Evolutionary conservation across 2,797 vertebrate species (phyloP).

Genomic region (Bovichtus diacanthus): DNA sequence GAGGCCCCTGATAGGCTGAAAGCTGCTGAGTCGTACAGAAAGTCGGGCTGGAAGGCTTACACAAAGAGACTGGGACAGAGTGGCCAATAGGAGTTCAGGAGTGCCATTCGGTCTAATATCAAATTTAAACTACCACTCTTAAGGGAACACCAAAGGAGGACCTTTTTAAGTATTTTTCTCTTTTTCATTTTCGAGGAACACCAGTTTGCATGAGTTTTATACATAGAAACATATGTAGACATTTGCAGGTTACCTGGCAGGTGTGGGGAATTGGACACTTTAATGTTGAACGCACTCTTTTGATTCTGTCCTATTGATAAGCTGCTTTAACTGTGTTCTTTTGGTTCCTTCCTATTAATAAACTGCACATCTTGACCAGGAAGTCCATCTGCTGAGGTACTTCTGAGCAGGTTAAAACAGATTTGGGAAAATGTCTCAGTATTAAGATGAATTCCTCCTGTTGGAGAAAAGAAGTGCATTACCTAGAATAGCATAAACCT

Average conservation of each 20-base stretch:
- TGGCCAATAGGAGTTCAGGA: slow-evolving; percentile 31
- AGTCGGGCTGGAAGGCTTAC: slow-evolving; percentile 93
- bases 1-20: slow-evolving; percentile 81
- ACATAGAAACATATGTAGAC: background rate
- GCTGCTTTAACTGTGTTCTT: slow-evolving; percentile 8
- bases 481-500: background rate
- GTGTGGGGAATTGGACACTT: background rate
- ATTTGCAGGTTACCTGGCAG: background rate
- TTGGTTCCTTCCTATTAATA: slow-evolving; percentile 22
- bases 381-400: background rate
- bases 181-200: background rate
- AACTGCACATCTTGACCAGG: background rate
- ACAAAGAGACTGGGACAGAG: slow-evolving; percentile 75
- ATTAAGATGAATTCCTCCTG: background rate
- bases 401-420: background rate
- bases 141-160: background rate
- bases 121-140: background rate
- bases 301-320: slow-evolving; percentile 2
- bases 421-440: background rate
- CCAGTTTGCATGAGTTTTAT: background rate
- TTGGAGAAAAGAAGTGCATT: background rate
- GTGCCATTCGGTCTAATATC: accelerated
- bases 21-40: slow-evolving; percentile 90
- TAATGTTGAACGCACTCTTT: background rate
- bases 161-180: background rate